Conservation (phyloP, 2,888 invertebrate species). For the Lottia gigantea region DNA sequence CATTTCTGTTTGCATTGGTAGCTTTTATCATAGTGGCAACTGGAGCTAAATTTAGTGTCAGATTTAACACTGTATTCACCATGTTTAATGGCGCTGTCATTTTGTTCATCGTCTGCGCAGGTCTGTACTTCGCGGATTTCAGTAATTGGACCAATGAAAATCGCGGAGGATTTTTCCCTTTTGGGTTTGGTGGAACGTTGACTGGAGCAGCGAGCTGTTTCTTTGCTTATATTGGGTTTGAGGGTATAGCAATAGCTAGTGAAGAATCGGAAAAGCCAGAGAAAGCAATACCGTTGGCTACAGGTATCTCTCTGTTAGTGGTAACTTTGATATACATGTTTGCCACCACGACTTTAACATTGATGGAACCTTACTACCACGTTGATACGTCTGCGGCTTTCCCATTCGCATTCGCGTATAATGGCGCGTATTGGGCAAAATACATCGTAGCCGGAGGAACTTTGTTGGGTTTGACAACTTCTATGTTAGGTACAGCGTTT, state of each 20-base stretch:
- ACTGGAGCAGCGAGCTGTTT: slow-evolving; percentile 69
- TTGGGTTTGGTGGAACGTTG: slow-evolving; percentile 66
- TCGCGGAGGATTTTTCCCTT: slow-evolving; percentile 68
- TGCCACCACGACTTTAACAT: slow-evolving; percentile 56
- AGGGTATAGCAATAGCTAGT: slow-evolving; percentile 68
- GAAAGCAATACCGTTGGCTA: slow-evolving; percentile 67
- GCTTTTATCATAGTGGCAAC: slow-evolving; percentile 70
- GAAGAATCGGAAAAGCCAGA: slow-evolving; percentile 68
- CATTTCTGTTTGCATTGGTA: slow-evolving; percentile 61
- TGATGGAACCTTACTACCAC: slow-evolving; percentile 59
- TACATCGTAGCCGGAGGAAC: slow-evolving; percentile 64
- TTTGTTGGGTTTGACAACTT: slow-evolving; percentile 62
- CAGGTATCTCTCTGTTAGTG: slow-evolving; percentile 49
- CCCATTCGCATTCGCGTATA: slow-evolving; percentile 58
- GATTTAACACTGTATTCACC: slow-evolving; percentile 67
- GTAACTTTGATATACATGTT: slow-evolving; percentile 62
- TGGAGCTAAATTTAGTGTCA: slow-evolving; percentile 67
- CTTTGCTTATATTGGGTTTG: slow-evolving; percentile 69
- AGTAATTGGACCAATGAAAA: slow-evolving; percentile 79
- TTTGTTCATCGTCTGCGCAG: slow-evolving; percentile 72
- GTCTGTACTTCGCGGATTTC: slow-evolving; percentile 85
- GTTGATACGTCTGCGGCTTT: slow-evolving; percentile 60
- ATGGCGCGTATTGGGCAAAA: slow-evolving; percentile 60
- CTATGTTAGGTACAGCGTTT: slow-evolving; percentile 81
- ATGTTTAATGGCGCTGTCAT: slow-evolving; percentile 66